Conservation (phyloP, 2,797 vertebrate species). For the Myotis daubentonii region DNA sequence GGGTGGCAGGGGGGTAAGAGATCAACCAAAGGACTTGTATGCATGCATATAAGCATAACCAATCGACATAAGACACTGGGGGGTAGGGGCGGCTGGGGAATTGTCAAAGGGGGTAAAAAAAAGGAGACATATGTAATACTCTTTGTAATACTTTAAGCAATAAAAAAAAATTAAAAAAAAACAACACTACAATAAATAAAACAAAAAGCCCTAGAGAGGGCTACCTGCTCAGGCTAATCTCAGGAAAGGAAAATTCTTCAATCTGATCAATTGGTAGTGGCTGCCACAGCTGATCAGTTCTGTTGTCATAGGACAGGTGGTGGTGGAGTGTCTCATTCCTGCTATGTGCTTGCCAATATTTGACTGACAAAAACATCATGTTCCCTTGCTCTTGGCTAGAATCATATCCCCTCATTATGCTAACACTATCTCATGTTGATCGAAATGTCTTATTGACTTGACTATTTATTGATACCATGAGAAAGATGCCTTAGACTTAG, state of each 20-base stretch:
- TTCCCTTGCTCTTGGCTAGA: constrained; percentile 57
- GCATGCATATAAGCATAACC: too few relatives aligned
- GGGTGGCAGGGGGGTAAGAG: too few relatives aligned
- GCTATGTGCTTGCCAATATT: background rate
- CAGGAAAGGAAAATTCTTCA: background rate
- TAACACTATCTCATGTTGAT: constrained; percentile 18
- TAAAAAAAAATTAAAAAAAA: too few relatives aligned
- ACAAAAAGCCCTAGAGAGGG: background rate
- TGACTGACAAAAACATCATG: constrained; percentile 48
- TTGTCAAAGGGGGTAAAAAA: too few relatives aligned
- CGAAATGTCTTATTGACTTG: constrained; percentile 42
- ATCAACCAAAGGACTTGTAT: too few relatives aligned
- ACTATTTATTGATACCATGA: constrained; percentile 16
- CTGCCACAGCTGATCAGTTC: background rate
- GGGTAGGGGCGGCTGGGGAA: too few relatives aligned
- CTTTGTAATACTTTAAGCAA: too few relatives aligned
- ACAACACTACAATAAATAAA: too few relatives aligned
- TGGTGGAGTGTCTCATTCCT: background rate
- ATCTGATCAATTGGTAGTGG: background rate
- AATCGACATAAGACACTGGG: too few relatives aligned
- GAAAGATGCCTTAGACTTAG: constrained; percentile 3
- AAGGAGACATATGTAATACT: too few relatives aligned
- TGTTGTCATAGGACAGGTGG: background rate
- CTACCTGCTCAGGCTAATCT: constrained; percentile 28
- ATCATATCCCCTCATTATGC: constrained; percentile 28